Conservation (phyloP, 2,113 vertebrate species). For the Tachycineta bicolor region DNA sequence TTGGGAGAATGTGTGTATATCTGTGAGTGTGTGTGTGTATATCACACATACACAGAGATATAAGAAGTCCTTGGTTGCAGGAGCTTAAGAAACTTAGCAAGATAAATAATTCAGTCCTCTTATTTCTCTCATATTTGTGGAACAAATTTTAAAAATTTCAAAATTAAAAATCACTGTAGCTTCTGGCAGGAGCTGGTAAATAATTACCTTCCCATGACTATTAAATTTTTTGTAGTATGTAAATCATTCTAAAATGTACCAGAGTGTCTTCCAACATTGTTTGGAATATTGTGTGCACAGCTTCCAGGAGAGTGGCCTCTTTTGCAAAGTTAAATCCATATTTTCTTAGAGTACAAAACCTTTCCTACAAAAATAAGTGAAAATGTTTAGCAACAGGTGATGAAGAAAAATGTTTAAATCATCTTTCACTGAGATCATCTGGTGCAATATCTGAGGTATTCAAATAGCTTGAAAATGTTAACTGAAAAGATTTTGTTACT, state of each 20-base stretch:
- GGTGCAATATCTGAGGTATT: neutral
- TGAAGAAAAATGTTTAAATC: neutral
- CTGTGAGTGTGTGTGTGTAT: fast-evolving
- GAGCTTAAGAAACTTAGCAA: neutral
- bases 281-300: neutral
- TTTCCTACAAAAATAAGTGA: neutral
- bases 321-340: neutral
- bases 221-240: neutral
- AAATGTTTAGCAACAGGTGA: neutral
- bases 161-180: neutral
- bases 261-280: neutral
- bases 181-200: neutral
- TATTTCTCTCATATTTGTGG: neutral
- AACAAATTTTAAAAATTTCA: neutral
- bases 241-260: neutral
- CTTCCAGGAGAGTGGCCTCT: neutral
- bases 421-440: neutral
- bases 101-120: neutral
- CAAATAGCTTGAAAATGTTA: neutral
- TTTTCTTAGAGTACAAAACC: neutral
- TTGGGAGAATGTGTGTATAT: neutral
- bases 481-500: neutral
- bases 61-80: neutral
- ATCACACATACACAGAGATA: neutral
- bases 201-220: neutral